A percentile compares a stretch with the other conserved stretches of the same genome.
Conservation (phyloP, 2,113 vertebrate species). For the Coreoperca whiteheadi region DNA sequence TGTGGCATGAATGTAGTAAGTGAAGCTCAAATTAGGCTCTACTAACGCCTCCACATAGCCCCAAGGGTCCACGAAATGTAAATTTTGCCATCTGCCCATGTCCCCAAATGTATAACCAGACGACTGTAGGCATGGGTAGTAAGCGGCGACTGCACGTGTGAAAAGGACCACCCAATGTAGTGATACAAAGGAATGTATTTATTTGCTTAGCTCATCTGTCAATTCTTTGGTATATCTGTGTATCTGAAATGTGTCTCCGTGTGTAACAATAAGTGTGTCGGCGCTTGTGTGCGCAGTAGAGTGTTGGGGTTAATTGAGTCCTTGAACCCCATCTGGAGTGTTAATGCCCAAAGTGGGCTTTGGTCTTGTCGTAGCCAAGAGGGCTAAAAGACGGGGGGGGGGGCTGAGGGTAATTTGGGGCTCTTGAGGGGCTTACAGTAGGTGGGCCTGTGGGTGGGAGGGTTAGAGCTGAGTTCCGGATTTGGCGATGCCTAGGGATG, state of each 20-base stretch:
- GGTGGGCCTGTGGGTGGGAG: not conserved
- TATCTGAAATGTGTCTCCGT: not conserved
- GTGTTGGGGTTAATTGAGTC: conserved; percentile 47
- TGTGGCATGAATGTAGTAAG: not conserved
- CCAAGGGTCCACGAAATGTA: not conserved
- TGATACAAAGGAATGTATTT: not conserved
- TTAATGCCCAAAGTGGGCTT: conserved; percentile 39
- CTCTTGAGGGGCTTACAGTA: conserved; percentile 23
- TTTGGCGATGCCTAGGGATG: conserved; percentile 10
- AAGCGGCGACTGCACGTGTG: not conserved
- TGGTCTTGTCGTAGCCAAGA: conserved; percentile 4
- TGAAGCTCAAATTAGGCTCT: not conserved
- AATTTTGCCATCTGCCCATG: not conserved
- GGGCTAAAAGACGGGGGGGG: conserved; percentile 2
- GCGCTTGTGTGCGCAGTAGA: not conserved
- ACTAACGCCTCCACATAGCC: not conserved
- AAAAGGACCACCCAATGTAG: not conserved
- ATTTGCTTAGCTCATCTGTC: not conserved
- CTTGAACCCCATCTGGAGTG: conserved; percentile 49
- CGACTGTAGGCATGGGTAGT: not conserved
- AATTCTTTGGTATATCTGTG: not conserved
- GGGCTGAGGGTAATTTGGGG: conserved; percentile 22
- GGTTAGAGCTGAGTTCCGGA: conserved; percentile 16
- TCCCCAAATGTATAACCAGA: not conserved
- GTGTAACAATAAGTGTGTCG: not conserved